Base-by-base conservation (phyloP, 2,797 vertebrate genomes). In the Epinephelus coioides region DNA sequence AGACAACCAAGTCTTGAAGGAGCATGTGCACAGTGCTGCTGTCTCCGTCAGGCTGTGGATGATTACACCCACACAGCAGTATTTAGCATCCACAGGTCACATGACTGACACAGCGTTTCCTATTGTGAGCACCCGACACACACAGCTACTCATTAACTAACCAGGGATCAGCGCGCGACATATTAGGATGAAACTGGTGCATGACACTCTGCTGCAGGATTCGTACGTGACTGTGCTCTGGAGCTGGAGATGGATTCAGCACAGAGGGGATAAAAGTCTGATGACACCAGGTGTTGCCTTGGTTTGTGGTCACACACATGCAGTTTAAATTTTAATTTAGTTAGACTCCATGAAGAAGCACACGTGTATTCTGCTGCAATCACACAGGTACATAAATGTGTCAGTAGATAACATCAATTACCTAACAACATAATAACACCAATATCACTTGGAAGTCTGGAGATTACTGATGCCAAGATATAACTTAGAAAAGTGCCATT, bases 71-170 rank as follows among this genome's bases (percentile, higher is more conserved):
- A 56, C 44, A 55, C 49, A 53, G 19, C 23, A 15, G 3, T 50
- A 43, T 43, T 80, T 49, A 61, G 73, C 43, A 59, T 34, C 34
- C 5, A 38, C 64, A 30, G 14, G 40, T 78, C 90, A 78, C 30
- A 59, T 86, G 92, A 91, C 67, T 6, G 3, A 62, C 83, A 51
- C 50, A 1, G 9, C 27, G 83, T 56, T 72, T 67, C 82, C 40
- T 4, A 90, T 90, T 74, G 67, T 1, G 30, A 82, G 25, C 77
- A 61, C 23, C 63, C 4, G 2, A 77, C 77, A 59, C 75, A 79
- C 71, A 70, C 81, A 12, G 90, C 81, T 81, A 63, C 44, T 85
- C 62, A 92, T 93, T 90, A 91, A 86, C 89, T 19, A 43, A 77
- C 61, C 67, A 71, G 25, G 64, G 46, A 84, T 65, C 60, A 56